phyloP scores from a whole-genome alignment of 1,140 invertebrate genomes.

The Drosophila triauraria region DNA sequence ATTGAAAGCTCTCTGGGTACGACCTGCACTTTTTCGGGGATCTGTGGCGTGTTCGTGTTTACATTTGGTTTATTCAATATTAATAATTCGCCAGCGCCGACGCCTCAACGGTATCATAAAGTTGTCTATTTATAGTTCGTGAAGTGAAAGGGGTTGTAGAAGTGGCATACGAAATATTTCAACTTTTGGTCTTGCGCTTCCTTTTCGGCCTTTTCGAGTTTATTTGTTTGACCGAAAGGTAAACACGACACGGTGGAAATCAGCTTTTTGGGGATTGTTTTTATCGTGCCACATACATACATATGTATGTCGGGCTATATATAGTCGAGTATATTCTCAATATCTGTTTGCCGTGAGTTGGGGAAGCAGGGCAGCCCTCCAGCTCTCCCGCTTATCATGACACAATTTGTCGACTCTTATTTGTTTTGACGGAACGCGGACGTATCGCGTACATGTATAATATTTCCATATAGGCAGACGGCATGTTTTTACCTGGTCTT shows the following conservation, averaged over 20 bases:
- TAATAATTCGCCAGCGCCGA: constrained; percentile 23
- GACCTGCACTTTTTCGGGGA: constrained; percentile 9
- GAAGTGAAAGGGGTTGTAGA: constrained; percentile 1
- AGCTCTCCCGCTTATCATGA: constrained; percentile 39
- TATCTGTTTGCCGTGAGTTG: constrained; percentile 16
- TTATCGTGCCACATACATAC: constrained; percentile 12
- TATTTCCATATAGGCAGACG: constrained; percentile 51
- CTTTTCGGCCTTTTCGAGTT: constrained; percentile 35
- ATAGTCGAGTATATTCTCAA: constrained; percentile 14
- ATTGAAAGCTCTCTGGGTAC: constrained; percentile 1
- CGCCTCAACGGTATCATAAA: constrained; percentile 20
- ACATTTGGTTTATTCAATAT: constrained; percentile 28
- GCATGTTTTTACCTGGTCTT: constrained; percentile 26
- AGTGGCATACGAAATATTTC: constrained; percentile 18
- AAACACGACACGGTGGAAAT: constrained; percentile 41
- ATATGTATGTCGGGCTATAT: constrained; percentile 13
- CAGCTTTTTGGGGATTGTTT: constrained; percentile 35
- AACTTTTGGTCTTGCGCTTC: constrained; percentile 18
- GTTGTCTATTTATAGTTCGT: constrained; percentile 23
- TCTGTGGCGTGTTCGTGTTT: constrained; percentile 3
- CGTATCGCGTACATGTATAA: constrained; percentile 22
- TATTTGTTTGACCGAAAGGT: constrained; percentile 42
- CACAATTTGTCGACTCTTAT: constrained; percentile 67
- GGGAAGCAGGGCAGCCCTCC: constrained; percentile 26
- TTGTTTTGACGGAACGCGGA: constrained; percentile 51